These are phyloP conservation scores for Leptopilina clavipes DNA, from an alignment of 1,140 invertebrate genomes.

Conservation along the genomic window DNA sequence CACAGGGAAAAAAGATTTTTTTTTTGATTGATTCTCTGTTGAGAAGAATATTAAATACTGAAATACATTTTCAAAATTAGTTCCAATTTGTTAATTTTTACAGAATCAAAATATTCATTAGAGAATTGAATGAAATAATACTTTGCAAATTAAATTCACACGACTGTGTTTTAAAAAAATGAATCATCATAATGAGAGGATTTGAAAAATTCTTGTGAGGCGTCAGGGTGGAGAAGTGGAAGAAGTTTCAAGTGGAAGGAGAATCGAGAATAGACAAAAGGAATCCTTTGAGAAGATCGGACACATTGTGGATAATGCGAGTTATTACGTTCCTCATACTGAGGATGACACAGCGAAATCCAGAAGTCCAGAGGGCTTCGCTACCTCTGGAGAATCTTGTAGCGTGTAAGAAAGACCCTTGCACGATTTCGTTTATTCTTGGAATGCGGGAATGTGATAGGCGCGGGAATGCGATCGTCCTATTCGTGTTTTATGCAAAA, in stretches of 20 bases:
- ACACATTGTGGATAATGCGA: slow-evolving; percentile 17
- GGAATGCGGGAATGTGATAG: slow-evolving; percentile 35
- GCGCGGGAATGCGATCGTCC: slow-evolving; percentile 54
- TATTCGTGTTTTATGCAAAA: slow-evolving; percentile 58
- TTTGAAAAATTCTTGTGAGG: background rate
- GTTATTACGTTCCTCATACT: slow-evolving; percentile 48
- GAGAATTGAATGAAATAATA: too few species aligned
- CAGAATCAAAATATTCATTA: too few species aligned
- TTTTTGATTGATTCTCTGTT: background rate
- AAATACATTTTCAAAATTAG: too few species aligned
- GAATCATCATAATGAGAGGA: slow-evolving; percentile 13
- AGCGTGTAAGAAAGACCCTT: slow-evolving; percentile 29
- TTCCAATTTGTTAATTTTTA: too few species aligned
- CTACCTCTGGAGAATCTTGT: background rate
- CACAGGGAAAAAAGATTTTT: too few species aligned
- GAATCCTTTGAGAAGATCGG: slow-evolving; percentile 16
- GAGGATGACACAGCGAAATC: slow-evolving; percentile 52
- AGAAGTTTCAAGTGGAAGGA: background rate
- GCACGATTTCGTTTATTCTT: slow-evolving; percentile 54
- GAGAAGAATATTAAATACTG: too few species aligned
- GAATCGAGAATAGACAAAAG: slow-evolving; percentile 38
- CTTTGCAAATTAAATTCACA: too few species aligned
- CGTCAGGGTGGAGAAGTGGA: background rate
- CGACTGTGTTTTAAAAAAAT: too few species aligned
- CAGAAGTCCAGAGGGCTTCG: slow-evolving; percentile 35